Conservation (phyloP, 2,888 invertebrate genomes). For the Iphiclides podalirius region DNA sequence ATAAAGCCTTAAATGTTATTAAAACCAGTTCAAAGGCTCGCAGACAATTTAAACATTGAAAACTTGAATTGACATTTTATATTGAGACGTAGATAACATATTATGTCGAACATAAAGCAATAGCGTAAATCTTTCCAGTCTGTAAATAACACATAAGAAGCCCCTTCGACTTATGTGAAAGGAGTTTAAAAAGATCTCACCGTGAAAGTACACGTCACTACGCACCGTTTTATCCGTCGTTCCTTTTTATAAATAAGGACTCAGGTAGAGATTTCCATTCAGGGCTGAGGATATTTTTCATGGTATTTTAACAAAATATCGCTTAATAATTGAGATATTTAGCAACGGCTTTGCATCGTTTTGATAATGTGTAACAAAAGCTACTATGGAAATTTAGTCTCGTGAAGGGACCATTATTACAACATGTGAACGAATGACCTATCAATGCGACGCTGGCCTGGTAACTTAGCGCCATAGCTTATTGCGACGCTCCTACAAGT, state of each 20-base stretch:
- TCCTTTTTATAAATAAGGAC: background rate
- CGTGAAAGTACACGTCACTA: background rate
- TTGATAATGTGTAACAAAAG: conserved; percentile 7
- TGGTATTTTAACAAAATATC: too few relatives aligned
- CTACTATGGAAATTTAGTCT: conserved; percentile 16
- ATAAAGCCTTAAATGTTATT: conserved; percentile 49
- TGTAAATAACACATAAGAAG: too few relatives aligned
- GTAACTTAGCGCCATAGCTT: conserved; percentile 56
- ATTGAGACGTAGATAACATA: too few relatives aligned
- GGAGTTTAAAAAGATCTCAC: background rate
- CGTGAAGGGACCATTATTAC: conserved; percentile 28
- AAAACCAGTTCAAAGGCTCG: conserved; percentile 40
- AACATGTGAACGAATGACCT: conserved; percentile 38
- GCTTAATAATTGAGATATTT: conserved; percentile 2
- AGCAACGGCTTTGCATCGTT: background rate
- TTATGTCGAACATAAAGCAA: too few relatives aligned
- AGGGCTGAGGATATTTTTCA: too few relatives aligned
- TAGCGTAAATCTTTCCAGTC: too few relatives aligned
- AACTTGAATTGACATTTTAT: too few relatives aligned
- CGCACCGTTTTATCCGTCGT: background rate
- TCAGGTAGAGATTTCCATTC: background rate
- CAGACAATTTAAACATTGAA: conserved; percentile 46
- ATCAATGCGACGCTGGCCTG: conserved; percentile 38
- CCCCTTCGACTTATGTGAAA: background rate
- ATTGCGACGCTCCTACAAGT: conserved; percentile 70